These are phyloP conservation scores for Danio aesculapii DNA, from an alignment of 2,797 vertebrate genomes.

Conservation along the genomic window DNA sequence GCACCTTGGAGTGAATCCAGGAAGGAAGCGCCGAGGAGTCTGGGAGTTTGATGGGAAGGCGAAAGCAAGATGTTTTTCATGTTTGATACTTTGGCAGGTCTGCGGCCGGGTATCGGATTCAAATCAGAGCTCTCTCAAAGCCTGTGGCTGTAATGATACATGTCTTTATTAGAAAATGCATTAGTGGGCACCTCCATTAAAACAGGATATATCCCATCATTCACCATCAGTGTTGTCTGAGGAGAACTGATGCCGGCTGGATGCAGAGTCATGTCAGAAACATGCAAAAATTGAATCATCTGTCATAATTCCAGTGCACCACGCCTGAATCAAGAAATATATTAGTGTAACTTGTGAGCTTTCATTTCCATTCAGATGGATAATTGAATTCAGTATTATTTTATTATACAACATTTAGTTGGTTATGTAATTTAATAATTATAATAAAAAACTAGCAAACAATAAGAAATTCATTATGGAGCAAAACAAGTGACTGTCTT, in stretches of 20 bases:
- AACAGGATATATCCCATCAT: slow-evolving; percentile 33
- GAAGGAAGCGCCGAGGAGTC: slow-evolving; percentile 60
- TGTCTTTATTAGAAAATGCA: slow-evolving; percentile 31
- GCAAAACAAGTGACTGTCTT: background rate
- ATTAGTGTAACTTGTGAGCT: slow-evolving; percentile 4
- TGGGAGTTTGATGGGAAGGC: slow-evolving; percentile 67
- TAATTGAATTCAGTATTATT: background rate
- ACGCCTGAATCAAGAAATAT: slow-evolving; percentile 20
- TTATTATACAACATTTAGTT: background rate
- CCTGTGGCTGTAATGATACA: slow-evolving; percentile 30
- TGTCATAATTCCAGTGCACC: slow-evolving; percentile 38
- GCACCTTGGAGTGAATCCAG: slow-evolving; percentile 19
- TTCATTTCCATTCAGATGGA: background rate
- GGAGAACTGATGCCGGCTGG: slow-evolving; percentile 48
- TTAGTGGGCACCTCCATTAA: slow-evolving; percentile 54
- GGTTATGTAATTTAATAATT: background rate
- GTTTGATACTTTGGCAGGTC: slow-evolving; percentile 64
- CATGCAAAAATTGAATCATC: slow-evolving; percentile 28
- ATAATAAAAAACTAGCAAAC: no score
- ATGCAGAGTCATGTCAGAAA: background rate
- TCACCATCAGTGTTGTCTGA: slow-evolving; percentile 41
- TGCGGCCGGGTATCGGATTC: slow-evolving; percentile 71
- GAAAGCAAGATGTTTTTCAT: slow-evolving; percentile 65
- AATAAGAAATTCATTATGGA: background rate
- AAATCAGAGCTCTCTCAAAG: slow-evolving; percentile 64